Conservation (phyloP, 2,888 invertebrate species). For the Stomorhina lunata region DNA sequence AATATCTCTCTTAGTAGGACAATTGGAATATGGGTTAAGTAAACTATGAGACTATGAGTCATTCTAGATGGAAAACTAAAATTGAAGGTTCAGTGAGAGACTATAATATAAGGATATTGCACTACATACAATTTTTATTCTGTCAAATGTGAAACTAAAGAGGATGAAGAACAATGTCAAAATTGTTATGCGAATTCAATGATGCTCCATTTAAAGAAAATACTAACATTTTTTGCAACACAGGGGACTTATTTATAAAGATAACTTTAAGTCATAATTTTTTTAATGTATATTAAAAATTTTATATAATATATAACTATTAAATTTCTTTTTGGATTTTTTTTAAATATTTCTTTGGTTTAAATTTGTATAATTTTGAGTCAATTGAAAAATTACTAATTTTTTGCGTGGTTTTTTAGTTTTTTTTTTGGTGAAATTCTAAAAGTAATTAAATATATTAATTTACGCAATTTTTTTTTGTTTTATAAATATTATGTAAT, state of each 20-base stretch:
- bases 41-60: too few relatives aligned
- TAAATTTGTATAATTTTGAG: constrained; percentile 13
- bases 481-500: constrained; percentile 15
- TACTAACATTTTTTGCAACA: not conserved
- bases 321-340: not conserved
- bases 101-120: too few relatives aligned
- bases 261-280: constrained; percentile 9
- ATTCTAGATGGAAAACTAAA: too few relatives aligned
- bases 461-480: not conserved
- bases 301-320: constrained; percentile 25
- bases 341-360: not conserved
- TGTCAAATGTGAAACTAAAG: too few relatives aligned
- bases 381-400: constrained; percentile 25
- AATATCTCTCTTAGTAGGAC: too few relatives aligned
- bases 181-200: not conserved
- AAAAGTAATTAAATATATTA: not conserved
- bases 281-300: constrained; percentile 2
- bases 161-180: too few relatives aligned
- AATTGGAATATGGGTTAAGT: too few relatives aligned
- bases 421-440: not conserved
- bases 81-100: too few relatives aligned
- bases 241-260: not conserved
- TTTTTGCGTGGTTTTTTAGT: not conserved
- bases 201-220: not conserved
- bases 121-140: too few relatives aligned